Base-by-base conservation (phyloP, 2,797 vertebrate genomes). In the Parauchenoglanis punctatus region DNA sequence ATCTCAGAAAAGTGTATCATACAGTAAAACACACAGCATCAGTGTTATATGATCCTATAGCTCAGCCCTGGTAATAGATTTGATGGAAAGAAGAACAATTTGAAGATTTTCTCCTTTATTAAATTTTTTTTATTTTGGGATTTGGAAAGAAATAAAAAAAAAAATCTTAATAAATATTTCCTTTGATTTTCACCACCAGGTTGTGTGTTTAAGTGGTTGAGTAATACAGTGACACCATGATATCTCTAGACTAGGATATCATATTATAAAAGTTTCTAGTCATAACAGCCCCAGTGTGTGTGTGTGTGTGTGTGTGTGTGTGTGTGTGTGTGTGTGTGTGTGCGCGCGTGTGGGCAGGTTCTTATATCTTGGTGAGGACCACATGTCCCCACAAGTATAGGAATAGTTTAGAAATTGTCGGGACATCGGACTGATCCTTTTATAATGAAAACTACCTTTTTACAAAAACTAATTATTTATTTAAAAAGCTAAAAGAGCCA, bases 311-410 rank as follows among this genome's bases (percentile, higher is more conserved):
- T 84, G 90, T 28, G 25, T n/a, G 7, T 78, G 15, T 11, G 35
- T 2, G 35, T 87, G 70, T 46, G 72, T 6, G 90, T 28, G 25
- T n/a, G 7, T 78, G 15, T 11, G 35, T 2, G 35, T 87, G 70
- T 46, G 72, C 2, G 15, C 3, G 35, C 35, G 35, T 87, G 70
- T 46, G 72, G 76, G 87, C 85, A 72, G 40, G 40, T 40, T 40
- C 40, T 40, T 40, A 40, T 40, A 40, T 40, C 40, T 40, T 40
- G 40, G 40, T 40, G 40, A 40, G 40, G 40, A 40, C 40, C 40
- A 40, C 40, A 40, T 40, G 40, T 40, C 40, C 40, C 40, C 40
- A 40, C 3, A 40, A 40, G 40, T 1, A 40, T 40, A 40, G 40
- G 40, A 40, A 40, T 40, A 40, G 40, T 40, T 40, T 40, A 40